These are phyloP conservation scores for Thrips palmi DNA, from an alignment of 1,140 invertebrate genomes.

Conservation along the genomic window DNA sequence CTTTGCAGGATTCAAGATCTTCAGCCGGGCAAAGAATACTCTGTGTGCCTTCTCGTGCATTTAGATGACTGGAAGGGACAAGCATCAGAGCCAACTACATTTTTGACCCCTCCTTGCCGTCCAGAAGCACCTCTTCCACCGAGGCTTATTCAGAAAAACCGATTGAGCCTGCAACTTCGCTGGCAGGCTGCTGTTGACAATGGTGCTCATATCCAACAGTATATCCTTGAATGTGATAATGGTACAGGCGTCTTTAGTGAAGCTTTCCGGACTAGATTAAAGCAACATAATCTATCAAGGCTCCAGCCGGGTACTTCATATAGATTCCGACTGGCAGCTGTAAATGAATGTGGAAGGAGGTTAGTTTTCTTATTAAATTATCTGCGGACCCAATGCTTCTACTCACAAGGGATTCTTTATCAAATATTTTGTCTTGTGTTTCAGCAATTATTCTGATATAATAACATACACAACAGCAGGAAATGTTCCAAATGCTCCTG, in stretches of 20 bases:
- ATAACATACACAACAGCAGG: conserved; percentile 43
- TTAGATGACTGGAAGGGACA: conserved; percentile 27
- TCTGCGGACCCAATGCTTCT: too few species aligned
- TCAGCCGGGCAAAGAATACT: conserved; percentile 62
- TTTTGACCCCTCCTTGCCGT: conserved; percentile 44
- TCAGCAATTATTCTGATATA: conserved; percentile 49
- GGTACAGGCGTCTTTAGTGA: conserved; percentile 48
- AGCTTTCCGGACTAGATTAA: conserved; percentile 41
- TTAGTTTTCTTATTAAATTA: conserved; percentile 15
- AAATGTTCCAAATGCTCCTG: conserved; percentile 44
- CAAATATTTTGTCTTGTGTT: conserved; percentile 13
- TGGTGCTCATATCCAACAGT: conserved; percentile 55
- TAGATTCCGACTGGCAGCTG: conserved; percentile 57
- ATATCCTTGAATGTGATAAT: conserved; percentile 61
- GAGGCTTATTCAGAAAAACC: conserved; percentile 33
- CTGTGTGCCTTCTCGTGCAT: conserved; percentile 44
- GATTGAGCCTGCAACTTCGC: conserved; percentile 38
- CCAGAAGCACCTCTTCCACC: conserved; percentile 38
- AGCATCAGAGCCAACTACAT: conserved; percentile 29
- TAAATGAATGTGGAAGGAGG: conserved; percentile 60
- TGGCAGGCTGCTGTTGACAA: conserved; percentile 55
- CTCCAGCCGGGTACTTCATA: conserved; percentile 57
- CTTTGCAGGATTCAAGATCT: conserved; percentile 49
- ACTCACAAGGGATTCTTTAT: background rate
- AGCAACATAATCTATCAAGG: conserved; percentile 50